Evolutionary conservation across 2,113 vertebrate species (phyloP), one percentile per base, ranked within the genome.

Genomic region (Platichthys flesus): DNA sequence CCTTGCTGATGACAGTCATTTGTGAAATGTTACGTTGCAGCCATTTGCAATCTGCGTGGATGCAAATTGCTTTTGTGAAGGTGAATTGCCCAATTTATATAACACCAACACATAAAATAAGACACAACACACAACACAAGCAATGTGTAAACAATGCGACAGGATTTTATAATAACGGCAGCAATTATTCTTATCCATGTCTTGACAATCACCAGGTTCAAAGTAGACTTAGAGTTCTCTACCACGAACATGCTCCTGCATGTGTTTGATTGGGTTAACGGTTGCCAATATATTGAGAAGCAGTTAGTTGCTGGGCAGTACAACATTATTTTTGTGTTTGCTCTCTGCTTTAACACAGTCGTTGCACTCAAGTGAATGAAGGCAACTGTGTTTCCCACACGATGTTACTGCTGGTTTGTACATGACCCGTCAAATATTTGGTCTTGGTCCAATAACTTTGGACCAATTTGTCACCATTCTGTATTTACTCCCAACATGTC

Each of bases 51-150:
- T 51, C 15, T 51, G 47, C 2, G 47, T 51, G 47, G 47, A 18
- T 54, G 52, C 52, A 54, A 20, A 54, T 54, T 54, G 52, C n/a
- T 54, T 54, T 54, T 54, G 52, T 9, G 52, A 54, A 54, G 52
- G 52, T 13, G n/a, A 54, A 54, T 54, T 20, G 9, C 9, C 52
- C n/a, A 21, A 54, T n/a, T 54, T 54, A 21, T 21, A 54, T 1
- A 21, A 21, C 52, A 54, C 0, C 52, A 54, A 54, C 18, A 21
- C 52, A 54, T n/a, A 9, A 2, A 10, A 37, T 9, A 37, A 37
- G 8, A 42, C 40, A 42, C 1, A 40, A 12, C 2, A 40, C 37
- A 40, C 9, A 10, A 42, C 40, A 42, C 18, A 54, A 21, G 18
- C n/a, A 54, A 54, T 7, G 8, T 54, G 5, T 18, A 54, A 20